Evolutionary conservation across 2,113 vertebrate species (phyloP).

Genomic region (Sigmodon hispidus): DNA sequence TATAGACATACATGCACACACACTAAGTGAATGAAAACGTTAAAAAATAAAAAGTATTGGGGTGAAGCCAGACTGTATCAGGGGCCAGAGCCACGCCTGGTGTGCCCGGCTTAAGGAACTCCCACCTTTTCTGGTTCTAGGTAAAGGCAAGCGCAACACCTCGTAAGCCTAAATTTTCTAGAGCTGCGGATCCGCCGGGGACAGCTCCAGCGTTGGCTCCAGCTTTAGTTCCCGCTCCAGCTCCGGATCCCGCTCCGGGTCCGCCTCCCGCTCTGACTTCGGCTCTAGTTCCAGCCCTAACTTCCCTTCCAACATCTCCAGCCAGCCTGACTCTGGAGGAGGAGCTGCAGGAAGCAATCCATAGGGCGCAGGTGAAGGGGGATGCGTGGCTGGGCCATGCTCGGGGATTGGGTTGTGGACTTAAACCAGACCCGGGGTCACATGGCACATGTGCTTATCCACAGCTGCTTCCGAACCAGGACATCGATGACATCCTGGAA

Average conservation of each 20-base stretch:
- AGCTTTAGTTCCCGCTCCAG: too few species aligned
- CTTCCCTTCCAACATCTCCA: not conserved
- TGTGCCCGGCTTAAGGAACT: not conserved
- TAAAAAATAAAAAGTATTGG: not conserved
- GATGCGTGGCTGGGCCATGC: not conserved
- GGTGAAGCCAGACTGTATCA: rapidly evolving
- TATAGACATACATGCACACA: too few species aligned
- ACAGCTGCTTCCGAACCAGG: constrained; percentile 91
- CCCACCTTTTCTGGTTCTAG: not conserved
- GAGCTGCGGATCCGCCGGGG: not conserved
- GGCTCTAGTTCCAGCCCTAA: not conserved
- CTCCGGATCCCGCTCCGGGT: not conserved
- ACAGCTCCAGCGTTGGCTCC: not conserved
- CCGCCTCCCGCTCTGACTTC: not conserved
- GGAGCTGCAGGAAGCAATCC: constrained; percentile 93
- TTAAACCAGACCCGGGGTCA: not conserved
- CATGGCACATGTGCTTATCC: not conserved
- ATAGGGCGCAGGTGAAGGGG: constrained; percentile 89
- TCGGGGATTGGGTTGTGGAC: not conserved
- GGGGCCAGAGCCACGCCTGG: not conserved
- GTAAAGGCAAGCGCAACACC: not conserved
- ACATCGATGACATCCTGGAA: constrained; percentile 92
- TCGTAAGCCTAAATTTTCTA: not conserved
- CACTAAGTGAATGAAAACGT: not conserved
- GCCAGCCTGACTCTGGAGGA: constrained; percentile 90